Evolutionary conservation across 1,140 invertebrate genomes (phyloP).

Genomic region (Neelides sp.): DNA sequence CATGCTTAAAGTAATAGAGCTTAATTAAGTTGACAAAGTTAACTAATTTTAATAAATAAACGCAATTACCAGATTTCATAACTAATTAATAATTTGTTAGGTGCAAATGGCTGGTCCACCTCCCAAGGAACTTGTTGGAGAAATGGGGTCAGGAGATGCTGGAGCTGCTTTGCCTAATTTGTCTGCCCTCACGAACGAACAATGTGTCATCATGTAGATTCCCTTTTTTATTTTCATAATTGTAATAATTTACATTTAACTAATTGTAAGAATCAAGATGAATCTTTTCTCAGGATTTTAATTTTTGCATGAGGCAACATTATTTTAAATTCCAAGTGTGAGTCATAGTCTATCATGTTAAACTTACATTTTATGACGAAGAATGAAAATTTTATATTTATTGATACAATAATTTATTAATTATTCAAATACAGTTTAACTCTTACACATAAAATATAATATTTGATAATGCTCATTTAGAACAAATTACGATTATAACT

Average conservation of each 20-base stretch:
- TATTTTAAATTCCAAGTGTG: too few species aligned
- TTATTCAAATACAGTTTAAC: too few species aligned
- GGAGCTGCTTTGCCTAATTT: slow-evolving; percentile 12
- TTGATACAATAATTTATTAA: too few species aligned
- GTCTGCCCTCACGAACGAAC: slow-evolving; percentile 12
- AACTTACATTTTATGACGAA: too few species aligned
- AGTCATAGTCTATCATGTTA: too few species aligned
- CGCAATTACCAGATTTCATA: background rate
- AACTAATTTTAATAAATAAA: background rate
- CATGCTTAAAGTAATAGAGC: slow-evolving; percentile 59
- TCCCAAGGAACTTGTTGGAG: slow-evolving; percentile 68
- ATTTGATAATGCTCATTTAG: too few species aligned
- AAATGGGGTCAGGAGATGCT: slow-evolving; percentile 37
- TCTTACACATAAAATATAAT: too few species aligned
- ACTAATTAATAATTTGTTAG: slow-evolving; percentile 35
- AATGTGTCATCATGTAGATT: slow-evolving; percentile 24
- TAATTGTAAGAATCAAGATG: too few species aligned
- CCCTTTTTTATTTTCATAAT: background rate
- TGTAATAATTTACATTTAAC: too few species aligned
- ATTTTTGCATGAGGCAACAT: too few species aligned
- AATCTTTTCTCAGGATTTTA: background rate
- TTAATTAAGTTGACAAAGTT: background rate
- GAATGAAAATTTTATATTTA: too few species aligned
- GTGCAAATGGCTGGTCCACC: slow-evolving; percentile 75
- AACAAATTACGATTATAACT: too few species aligned